Base-by-base conservation (phyloP, 1,140 invertebrate species). In the Tetramorium alpestre region DNA sequence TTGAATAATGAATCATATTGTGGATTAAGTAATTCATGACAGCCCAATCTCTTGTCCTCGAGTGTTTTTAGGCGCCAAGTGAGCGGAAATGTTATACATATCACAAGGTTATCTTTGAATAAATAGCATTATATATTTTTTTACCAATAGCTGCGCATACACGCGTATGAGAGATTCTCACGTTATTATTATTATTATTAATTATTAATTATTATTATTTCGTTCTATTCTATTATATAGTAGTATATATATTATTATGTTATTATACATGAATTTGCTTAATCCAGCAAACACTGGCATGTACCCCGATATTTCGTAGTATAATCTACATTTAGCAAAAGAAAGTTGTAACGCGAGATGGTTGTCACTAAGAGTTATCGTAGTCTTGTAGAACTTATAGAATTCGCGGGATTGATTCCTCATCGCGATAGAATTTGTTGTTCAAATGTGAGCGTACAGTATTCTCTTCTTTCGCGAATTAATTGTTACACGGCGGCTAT, bases 201-300 rank as follows among this genome's bases (percentile, higher is more conserved):
- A 78, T 76, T 76, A 76, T 44, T 56, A 54, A 33, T 64, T 33
- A 65, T 78, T 64, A 81, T 82, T 67, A 51, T 54, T 87, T 81
- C 28, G 44, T 89, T 90, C 49, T 89, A 78, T 85, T 84, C 38
- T 64, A 86, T 72, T 78, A 70, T 62, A 75, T 84, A 60, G 62
- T 75, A 78, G 54, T 33, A 33, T 33, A 33, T 47, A 38, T 84
- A 78, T 86, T 82, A 77, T 70, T 69, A 70, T 28, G 33, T 64
- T 65, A 84, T 77, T 81, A 33, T 22, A 51, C 47, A 56, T 33
- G 8, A 56, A 51, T 47, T 89, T 65, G 65, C 25, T 81, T 81
- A 62, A 47, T 64, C 65, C 86, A 87, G 76, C 69, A 82, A 65
- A 82, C 85, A 60, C 47, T 81, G 58, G 49, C 75, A 86, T 64